Percentiles rank a stretch among this genome's conserved stretches.
Evolutionary conservation across 2,888 invertebrate genomes (phyloP).

Genomic region (Euclidia mi): DNA sequence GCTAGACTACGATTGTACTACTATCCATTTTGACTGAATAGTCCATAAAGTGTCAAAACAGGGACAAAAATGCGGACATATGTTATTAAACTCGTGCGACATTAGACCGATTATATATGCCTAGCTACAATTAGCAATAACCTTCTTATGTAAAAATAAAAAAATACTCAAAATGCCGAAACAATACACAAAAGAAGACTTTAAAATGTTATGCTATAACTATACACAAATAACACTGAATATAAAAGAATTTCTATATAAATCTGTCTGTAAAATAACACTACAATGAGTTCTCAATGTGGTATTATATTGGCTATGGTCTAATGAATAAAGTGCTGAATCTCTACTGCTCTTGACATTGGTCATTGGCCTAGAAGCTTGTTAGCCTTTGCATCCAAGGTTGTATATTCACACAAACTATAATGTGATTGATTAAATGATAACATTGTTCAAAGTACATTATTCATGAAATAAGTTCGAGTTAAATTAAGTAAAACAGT

Average conservation of each 20-base stretch:
- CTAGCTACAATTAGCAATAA: too few relatives aligned
- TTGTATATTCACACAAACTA: constrained; percentile 17
- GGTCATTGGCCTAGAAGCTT: constrained; percentile 25
- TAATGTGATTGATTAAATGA: constrained; percentile 23
- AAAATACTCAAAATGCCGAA: too few relatives aligned
- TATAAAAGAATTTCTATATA: too few relatives aligned
- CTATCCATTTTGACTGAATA: not conserved
- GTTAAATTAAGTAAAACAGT: too few relatives aligned
- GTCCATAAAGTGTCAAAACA: not conserved
- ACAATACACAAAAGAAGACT: too few relatives aligned
- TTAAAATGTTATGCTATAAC: too few relatives aligned
- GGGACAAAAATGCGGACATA: not conserved
- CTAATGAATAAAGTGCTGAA: constrained; percentile 2
- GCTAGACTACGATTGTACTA: constrained; percentile 28
- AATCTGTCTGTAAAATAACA: too few relatives aligned
- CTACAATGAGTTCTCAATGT: not conserved
- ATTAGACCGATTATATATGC: not conserved
- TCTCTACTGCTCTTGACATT: constrained; percentile 43
- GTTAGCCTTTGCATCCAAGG: constrained; percentile 38
- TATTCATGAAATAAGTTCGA: too few relatives aligned
- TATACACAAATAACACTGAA: too few relatives aligned
- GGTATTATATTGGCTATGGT: constrained; percentile 2
- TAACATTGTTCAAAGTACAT: too few relatives aligned
- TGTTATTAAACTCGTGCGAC: not conserved
- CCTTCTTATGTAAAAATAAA: too few relatives aligned